A percentile compares a stretch with the other conserved stretches of the same genome.
These are phyloP conservation scores for Aurelia aurita complex sp. Pacific DNA, from an alignment of 30 jellyfish, hydroid and myxozoan species.

Conservation along the genomic window DNA sequence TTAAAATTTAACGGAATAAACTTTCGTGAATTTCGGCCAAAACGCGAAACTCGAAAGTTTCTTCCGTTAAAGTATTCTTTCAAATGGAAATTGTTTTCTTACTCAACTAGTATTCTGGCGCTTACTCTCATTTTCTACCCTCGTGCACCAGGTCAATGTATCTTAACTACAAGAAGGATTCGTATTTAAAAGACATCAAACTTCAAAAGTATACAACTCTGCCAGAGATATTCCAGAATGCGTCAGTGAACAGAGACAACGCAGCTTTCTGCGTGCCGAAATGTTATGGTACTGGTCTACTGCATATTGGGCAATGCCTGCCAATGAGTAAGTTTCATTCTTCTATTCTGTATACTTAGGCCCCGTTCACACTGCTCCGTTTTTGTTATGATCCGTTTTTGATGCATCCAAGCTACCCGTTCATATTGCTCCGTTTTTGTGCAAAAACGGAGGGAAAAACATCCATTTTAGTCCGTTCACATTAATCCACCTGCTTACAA, in stretches of 20 bases:
- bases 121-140: background rate
- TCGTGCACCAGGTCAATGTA: conserved; percentile 68
- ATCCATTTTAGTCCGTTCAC: no score
- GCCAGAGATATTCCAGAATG: conserved; percentile 72
- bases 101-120: background rate
- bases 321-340: conserved; percentile 71
- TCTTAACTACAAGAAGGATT: conserved; percentile 59
- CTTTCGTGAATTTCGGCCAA: no score
- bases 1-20: no score
- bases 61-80: no score
- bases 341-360: background rate
- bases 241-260: conserved; percentile 73
- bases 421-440: no score
- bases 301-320: conserved; percentile 92
- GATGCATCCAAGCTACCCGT: no score
- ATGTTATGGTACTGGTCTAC: conserved; percentile 86
- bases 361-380: no score
- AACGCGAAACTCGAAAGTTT: no score
- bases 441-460: no score
- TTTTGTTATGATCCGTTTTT: no score
- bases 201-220: conserved; percentile 76
- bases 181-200: conserved; percentile 55
- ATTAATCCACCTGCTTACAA: no score
- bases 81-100: background rate
- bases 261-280: conserved; percentile 87